Base-by-base conservation (phyloP, 2,888 invertebrate genomes). In the Lasioglossum marginatum region DNA sequence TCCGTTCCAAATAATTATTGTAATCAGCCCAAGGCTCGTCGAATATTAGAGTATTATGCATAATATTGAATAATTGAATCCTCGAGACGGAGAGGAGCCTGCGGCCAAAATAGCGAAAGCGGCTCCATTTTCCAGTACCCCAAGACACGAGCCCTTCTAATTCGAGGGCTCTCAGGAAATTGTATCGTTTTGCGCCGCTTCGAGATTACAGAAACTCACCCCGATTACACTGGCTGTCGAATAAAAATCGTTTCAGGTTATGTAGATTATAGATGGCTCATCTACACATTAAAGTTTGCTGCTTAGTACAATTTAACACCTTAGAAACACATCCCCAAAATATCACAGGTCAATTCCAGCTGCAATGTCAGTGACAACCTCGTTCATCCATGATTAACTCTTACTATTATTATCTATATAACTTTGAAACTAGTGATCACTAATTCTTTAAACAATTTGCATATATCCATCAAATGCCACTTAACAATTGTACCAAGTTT, bases 31-130 rank as follows among this genome's bases (percentile, higher is more conserved):
- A 2, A 16, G 63, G 31, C 31, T 48, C 70, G 72, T 48, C 72
- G 72, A 72, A 72, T 45, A 48, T 48, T 43, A 72, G 72, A 48
- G 37, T 70, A 70, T 70, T 70, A 70, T 70, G 70, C 70, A 40
- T 70, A 70, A 70, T 40, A 70, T 72, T 43, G 72, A 72, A 48
- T 27, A 48, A 45, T 43, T 43, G 45, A 72, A 72, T 72, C 23
- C 6, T 43, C 71, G 27, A 45, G 45, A 72, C 45, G 45, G 72
- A 27, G 71, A 14, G 16, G 43, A n/a, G 37, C 68, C 37, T 23
- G 70, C 37, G 68, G 23, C 8, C 68, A 4, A 70, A 40, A 70
- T 70, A 40, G 70, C 70, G 23, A 37, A 12, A 23, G 34, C 34
- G 34, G 34, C 66, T 19, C 34, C 66, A 37, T 37, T 68, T 34